These are phyloP conservation scores for Hylomyscus alleni DNA, from an alignment of 2,797 vertebrate genomes.

Conservation along the genomic window DNA sequence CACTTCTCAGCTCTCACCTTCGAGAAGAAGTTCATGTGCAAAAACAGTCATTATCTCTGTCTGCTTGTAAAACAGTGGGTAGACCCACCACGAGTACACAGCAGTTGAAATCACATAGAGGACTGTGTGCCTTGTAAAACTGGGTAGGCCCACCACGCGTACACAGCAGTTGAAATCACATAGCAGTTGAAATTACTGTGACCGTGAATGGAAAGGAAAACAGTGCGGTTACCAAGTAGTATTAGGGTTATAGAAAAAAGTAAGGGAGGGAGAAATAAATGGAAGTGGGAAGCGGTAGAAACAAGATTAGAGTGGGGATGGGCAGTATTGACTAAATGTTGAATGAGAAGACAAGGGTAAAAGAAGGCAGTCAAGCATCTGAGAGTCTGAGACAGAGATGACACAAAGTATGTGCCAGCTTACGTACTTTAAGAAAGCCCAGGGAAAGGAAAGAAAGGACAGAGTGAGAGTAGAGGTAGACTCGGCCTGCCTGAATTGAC, in stretches of 20 bases:
- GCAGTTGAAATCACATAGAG: not conserved
- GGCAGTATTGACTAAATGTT: not conserved
- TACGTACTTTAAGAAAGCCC: not conserved
- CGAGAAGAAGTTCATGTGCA: not conserved
- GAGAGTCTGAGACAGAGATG: not conserved
- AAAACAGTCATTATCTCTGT: not conserved
- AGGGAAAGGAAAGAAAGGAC: not conserved
- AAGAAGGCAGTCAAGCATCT: too few species aligned
- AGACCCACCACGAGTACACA: not conserved
- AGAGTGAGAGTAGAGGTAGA: not conserved
- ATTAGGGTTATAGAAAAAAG: not conserved
- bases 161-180: too few species aligned
- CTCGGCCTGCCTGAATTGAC: not conserved
- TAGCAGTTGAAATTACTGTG: not conserved
- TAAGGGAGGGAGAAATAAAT: too few species aligned
- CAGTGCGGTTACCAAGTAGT: not conserved
- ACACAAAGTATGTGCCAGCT: not conserved
- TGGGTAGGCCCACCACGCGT: not conserved
- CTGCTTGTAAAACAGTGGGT: not conserved
- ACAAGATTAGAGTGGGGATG: not conserved
- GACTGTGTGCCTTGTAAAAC: not conserved
- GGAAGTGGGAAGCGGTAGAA: not conserved
- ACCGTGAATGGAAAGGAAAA: not conserved
- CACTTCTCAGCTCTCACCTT: not conserved
- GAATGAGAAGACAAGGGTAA: not conserved